phyloP scores from a whole-genome alignment of 1,140 invertebrate species.

The Periplaneta americana region DNA sequence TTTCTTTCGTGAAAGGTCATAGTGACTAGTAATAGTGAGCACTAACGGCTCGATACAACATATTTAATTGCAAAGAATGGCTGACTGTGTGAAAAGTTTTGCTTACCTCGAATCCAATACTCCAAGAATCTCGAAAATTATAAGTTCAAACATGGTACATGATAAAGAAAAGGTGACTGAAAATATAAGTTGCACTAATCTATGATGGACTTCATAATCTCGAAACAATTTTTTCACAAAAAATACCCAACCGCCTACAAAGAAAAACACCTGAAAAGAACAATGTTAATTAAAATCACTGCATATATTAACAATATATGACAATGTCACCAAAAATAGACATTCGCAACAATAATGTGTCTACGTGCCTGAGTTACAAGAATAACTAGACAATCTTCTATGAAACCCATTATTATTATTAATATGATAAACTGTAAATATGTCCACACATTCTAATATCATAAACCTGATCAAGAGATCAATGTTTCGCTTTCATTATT shows the following conservation, averaged over 20 bases:
- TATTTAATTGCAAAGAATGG: no score
- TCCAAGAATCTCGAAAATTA: constrained; percentile 99
- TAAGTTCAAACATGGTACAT: constrained; percentile 99
- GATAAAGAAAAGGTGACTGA: constrained; percentile 95
- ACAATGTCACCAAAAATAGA: not conserved
- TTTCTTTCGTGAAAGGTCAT: no score
- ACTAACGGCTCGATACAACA: no score
- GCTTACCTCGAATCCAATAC: constrained; percentile 75
- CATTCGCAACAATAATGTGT: not conserved
- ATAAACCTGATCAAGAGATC: no score
- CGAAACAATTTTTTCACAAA: constrained; percentile 97
- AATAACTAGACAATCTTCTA: constrained; percentile 62
- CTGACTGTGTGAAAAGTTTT: no score
- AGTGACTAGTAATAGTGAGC: no score
- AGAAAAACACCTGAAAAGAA: constrained; percentile 82
- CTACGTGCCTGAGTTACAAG: constrained; percentile 39
- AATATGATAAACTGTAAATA: no score
- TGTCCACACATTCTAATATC: no score
- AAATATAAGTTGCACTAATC: constrained; percentile 92
- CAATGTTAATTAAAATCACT: constrained; percentile 8
- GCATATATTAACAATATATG: not conserved
- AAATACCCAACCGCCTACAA: constrained; percentile 96
- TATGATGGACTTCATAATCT: constrained; percentile 97
- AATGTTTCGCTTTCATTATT: no score
- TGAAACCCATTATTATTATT: constrained; percentile 50